Evolutionary conservation across 2,113 vertebrate species (phyloP).

Genomic region (Phrynosoma blainvillii): DNA sequence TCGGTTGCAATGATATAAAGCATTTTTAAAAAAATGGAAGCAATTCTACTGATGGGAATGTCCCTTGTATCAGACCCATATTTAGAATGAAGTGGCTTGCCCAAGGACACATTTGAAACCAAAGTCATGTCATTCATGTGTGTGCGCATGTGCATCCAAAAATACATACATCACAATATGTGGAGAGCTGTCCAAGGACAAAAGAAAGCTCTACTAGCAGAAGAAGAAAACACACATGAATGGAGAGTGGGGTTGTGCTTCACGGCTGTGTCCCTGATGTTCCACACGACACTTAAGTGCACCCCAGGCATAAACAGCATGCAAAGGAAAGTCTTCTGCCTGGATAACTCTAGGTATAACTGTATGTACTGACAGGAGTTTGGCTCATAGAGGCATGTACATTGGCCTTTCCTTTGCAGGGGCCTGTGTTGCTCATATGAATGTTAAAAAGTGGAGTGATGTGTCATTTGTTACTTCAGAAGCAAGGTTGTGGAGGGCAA

Average conservation of each 20-base stretch:
- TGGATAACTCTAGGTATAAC: no score
- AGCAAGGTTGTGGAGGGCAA: no score
- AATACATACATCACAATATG: neutral
- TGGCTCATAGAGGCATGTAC: no score
- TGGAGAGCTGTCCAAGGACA: neutral
- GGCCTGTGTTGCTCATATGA: no score
- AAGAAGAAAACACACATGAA: neutral
- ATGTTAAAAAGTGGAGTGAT: no score
- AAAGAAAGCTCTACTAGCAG: neutral
- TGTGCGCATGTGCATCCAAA: neutral
- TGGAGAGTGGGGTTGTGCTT: no score
- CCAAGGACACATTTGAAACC: slow-evolving; percentile 21
- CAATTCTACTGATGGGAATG: slow-evolving; percentile 21
- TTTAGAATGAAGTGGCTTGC: slow-evolving; percentile 6
- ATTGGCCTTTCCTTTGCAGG: no score
- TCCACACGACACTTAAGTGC: neutral
- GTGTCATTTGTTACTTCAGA: no score
- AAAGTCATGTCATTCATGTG: neutral
- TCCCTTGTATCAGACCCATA: slow-evolving; percentile 15
- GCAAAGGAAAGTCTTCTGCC: no score
- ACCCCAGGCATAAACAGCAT: neutral
- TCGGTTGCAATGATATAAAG: neutral
- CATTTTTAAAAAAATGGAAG: slow-evolving; percentile 35
- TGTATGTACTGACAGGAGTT: no score
- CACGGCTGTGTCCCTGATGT: no score